Base-by-base conservation (phyloP, 92 coral and sea anemone species). In the Hydrozoanthus gracilis region DNA sequence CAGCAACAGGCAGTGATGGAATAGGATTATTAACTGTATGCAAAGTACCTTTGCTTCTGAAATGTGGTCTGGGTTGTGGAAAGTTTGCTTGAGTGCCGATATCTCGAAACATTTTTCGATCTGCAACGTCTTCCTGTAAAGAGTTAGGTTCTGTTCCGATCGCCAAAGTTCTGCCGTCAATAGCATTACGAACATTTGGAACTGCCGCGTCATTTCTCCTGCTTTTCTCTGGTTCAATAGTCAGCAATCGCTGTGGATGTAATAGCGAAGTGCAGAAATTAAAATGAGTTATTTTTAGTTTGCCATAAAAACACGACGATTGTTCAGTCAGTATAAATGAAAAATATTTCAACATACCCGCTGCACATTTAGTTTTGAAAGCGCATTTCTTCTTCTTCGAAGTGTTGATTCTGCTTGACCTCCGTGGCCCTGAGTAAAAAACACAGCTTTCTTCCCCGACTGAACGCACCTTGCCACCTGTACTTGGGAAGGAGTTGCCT, bases 371-470 rank as follows among this genome's bases (percentile, higher is more conserved):
- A 62, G 13, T 14, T 62, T 62, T 62, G 69, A 62, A 62, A 62
- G 18, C 20, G 27, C 17, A 16, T 62, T 62, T 62, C 69, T 13
- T 16, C 13, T 55, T 55, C 61, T 55, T 55, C 61, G 61, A 55
- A 15, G 61, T 62, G 69, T 62, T 62, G 69, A 62, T 62, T 62
- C 20, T 4, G 69, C 69, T 62, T 62, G 69, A 62, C 69, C 66
- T 10, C 3, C 16, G 10, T 3, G n/a, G n/a, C n/a, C n/a, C n/a
- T n/a, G n/a, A n/a, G n/a, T n/a, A n/a, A n/a, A n/a, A n/a, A n/a
- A n/a, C n/a, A n/a, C n/a, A 55, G 69, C 27, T 62, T 62, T 62
- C 69, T 62, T 62, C 69, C 69, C 17, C 4, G 27, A 62, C 9
- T 27, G 69, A 62, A 62, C 69, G 69, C 16, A 14, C 12, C 69